These are phyloP conservation scores for Thaleichthys pacificus DNA, from an alignment of 2,797 vertebrate genomes.

Conservation along the genomic window DNA sequence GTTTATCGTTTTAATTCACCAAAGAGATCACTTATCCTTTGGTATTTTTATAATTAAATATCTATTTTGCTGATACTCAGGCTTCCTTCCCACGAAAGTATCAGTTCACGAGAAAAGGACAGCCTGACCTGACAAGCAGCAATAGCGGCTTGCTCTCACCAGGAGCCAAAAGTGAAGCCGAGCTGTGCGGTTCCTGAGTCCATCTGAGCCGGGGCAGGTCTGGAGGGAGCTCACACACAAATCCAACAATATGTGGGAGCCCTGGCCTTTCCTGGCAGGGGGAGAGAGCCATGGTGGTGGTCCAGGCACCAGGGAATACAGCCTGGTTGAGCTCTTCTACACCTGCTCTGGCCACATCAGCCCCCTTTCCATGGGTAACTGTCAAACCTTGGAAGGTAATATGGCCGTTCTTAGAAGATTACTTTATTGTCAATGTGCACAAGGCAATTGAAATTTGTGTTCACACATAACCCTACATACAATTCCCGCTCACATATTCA, in stretches of 20 bases:
- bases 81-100: background rate
- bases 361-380: background rate
- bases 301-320: background rate
- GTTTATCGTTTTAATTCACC: no score
- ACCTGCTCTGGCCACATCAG: background rate
- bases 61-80: background rate
- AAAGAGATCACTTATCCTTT: no score
- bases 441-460: background rate
- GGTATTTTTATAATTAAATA: background rate
- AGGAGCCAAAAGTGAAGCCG: background rate
- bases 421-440: background rate
- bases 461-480: background rate
- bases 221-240: background rate
- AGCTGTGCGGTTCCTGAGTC: background rate
- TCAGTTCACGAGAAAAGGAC: background rate
- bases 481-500: no score
- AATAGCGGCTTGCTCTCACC: background rate
- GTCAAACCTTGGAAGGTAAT: background rate
- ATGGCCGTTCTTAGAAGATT: background rate
- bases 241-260: background rate
- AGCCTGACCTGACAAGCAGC: background rate
- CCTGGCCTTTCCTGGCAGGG: background rate
- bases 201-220: background rate
- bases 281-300: background rate
- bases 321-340: background rate